Evolutionary conservation across 1,140 invertebrate genomes (phyloP).

Genomic region (Pristionchus pacificus): DNA sequence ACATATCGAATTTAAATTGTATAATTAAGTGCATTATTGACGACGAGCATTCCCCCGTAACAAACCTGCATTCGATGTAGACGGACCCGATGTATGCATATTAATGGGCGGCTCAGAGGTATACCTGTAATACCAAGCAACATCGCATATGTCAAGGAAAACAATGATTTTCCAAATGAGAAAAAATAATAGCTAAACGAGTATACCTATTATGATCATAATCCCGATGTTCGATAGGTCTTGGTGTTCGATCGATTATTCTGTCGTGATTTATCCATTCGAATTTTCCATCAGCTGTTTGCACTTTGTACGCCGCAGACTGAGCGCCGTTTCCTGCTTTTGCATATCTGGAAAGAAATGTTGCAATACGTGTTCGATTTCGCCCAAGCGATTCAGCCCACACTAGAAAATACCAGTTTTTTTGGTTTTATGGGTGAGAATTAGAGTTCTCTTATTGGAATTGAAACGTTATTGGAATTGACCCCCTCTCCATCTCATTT

Average conservation of each 20-base stretch:
- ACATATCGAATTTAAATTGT: neutral
- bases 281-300: conserved; percentile 26
- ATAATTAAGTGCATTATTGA: neutral
- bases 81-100: neutral
- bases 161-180: too few relatives aligned
- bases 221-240: conserved; percentile 10
- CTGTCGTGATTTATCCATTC: conserved; percentile 26
- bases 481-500: too few relatives aligned
- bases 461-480: too few relatives aligned
- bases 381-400: too few relatives aligned
- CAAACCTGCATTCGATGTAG: neutral
- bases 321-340: too few relatives aligned
- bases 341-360: too few relatives aligned
- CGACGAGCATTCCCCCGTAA: neutral
- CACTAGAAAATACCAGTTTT: too few relatives aligned
- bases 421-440: too few relatives aligned
- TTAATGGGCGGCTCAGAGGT: neutral
- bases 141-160: too few relatives aligned
- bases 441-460: too few relatives aligned
- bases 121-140: conserved; percentile 1
- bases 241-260: conserved; percentile 5
- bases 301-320: conserved; percentile 24
- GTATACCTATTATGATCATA: neutral
- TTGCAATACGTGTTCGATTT: too few relatives aligned
- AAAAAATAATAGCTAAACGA: too few relatives aligned